Base-by-base conservation (phyloP, 2,888 invertebrate genomes). In the Acrobasis suavella region DNA sequence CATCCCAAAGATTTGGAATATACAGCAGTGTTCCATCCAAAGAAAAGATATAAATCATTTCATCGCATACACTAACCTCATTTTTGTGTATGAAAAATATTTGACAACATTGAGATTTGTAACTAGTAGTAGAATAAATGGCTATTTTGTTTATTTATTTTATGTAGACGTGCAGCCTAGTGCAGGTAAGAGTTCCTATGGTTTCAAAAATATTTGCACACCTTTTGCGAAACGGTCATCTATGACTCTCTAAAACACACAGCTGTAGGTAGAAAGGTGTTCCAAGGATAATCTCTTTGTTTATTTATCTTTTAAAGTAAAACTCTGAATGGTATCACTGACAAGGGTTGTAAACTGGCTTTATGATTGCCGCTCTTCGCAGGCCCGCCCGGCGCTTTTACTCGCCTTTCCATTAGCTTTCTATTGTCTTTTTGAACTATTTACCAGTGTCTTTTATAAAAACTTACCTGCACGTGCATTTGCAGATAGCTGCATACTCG, bases 241-340 rank as follows among this genome's bases (percentile, higher is more conserved):
- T 46, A 46, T 14, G 46, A 46, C 14, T 10, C 46, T 46, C 14
- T 3, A 46, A 46, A 46, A 46, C 46, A 42, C 42, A 46, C 46
- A 46, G 46, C 46, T 46, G 46, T 14, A 46, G n/a, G 50, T 12
- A 50, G 16, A 50, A 50, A 17, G 50, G 50, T 50, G 50, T 50
- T 50, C 5, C 50, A 50, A 50, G 17, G 17, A 50, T 50, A 46
- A 46, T 46, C 46, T 50, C 10, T 50, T 17, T 17, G 17, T 50
- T 50, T 50, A 17, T 50, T 16, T 50, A 50, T 50, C 50, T 22
- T 50, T 17, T 46, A n/a, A 46, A 46, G 46, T 46, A 50, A 50
- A 17, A 16, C 9, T 17, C 50, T 50, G 50, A 50, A 50, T 50
- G 50, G 8, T 50, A 50, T 50, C 17, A 17, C 50, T 50, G 50